Percentiles rank a stretch among this genome's conserved stretches.
phyloP scores from a whole-genome alignment of 2,888 invertebrate species.

The Myopa testacea region DNA sequence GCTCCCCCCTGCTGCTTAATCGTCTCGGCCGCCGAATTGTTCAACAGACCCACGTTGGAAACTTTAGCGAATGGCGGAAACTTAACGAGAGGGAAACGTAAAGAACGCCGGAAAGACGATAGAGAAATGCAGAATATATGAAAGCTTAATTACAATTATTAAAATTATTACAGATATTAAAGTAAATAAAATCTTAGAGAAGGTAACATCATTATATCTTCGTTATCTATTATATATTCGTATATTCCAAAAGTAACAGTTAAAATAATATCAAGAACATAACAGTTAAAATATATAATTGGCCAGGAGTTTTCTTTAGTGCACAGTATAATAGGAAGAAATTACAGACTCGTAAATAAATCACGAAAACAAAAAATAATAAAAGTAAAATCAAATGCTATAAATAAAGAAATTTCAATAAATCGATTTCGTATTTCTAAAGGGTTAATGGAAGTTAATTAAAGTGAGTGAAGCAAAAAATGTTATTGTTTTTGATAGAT shows the following conservation, averaged over 20 bases:
- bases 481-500: neutral
- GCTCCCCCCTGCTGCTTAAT: slow-evolving; percentile 76
- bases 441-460: slow-evolving; percentile 27
- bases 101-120: neutral
- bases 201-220: no score
- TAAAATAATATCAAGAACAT: no score
- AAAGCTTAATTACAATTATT: neutral
- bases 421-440: slow-evolving; percentile 6
- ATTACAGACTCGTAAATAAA: neutral
- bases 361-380: neutral
- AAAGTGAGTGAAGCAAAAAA: neutral
- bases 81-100: slow-evolving; percentile 57
- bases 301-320: no score
- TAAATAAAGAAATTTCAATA: slow-evolving; percentile 3
- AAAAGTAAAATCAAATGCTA: neutral
- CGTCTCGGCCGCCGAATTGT: slow-evolving; percentile 78
- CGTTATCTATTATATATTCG: no score
- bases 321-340: neutral
- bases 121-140: slow-evolving; percentile 1
- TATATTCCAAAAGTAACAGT: no score
- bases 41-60: slow-evolving; percentile 81
- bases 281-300: no score
- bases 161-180: neutral
- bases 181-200: no score
- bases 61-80: slow-evolving; percentile 84